Percentiles rank a stretch among this genome's conserved stretches.
Conservation (phyloP, 2,113 vertebrate species). For the Ciconia stormi region DNA sequence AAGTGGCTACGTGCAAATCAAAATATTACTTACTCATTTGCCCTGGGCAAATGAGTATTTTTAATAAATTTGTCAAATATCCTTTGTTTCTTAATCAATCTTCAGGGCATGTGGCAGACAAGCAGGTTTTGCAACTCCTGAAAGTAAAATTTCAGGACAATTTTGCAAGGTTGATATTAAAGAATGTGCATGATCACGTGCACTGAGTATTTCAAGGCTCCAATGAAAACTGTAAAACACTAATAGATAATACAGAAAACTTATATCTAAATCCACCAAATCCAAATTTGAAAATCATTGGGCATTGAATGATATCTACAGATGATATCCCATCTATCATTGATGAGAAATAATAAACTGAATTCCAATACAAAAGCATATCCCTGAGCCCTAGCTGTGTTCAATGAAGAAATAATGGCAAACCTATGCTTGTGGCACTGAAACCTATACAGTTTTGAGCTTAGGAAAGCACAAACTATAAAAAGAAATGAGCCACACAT, state of each 20-base stretch:
- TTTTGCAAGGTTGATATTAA: not conserved
- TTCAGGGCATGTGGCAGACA: not conserved
- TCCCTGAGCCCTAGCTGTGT: not conserved
- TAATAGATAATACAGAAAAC: not conserved
- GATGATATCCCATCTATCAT: not conserved
- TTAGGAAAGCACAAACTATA: not conserved
- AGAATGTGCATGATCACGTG: fast-evolving
- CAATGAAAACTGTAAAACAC: not conserved
- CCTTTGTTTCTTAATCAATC: conserved; percentile 12
- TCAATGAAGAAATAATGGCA: not conserved
- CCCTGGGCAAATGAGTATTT: not conserved
- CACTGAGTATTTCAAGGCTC: not conserved
- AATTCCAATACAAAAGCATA: not conserved
- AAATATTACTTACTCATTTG: conserved; percentile 9
- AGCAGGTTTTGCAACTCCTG: not conserved
- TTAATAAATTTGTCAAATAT: conserved; percentile 19
- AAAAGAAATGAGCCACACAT: not conserved
- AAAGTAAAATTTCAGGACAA: not conserved
- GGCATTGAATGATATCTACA: not conserved
- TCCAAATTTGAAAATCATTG: not conserved
- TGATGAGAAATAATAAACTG: not conserved
- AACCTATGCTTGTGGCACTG: not conserved
- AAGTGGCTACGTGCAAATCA: not conserved
- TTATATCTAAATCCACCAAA: not conserved
- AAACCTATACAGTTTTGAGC: not conserved